Conservation (phyloP, 2,888 invertebrate genomes). For the Xanthorhoe spadicearia region DNA sequence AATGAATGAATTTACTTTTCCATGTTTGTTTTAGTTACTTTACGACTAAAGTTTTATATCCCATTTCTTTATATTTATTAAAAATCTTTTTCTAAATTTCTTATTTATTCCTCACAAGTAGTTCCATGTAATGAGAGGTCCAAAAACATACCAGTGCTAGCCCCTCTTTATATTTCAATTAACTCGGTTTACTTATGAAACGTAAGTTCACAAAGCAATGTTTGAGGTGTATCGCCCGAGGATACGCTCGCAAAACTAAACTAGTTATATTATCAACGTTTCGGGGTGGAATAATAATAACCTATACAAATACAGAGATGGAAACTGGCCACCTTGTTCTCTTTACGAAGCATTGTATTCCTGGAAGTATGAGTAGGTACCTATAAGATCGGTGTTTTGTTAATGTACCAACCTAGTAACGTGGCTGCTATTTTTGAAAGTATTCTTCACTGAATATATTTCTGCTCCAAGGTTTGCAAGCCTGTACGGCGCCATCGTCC, state of each 20-base stretch:
- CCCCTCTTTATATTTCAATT: slow-evolving; percentile 72
- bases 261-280: slow-evolving; percentile 57
- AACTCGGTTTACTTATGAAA: slow-evolving; percentile 73
- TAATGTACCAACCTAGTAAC: neutral
- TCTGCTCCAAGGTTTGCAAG: too few relatives aligned
- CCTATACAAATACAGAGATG: slow-evolving; percentile 53
- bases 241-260: slow-evolving; percentile 59
- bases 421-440: too few relatives aligned
- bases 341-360: neutral
- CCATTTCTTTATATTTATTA: too few relatives aligned
- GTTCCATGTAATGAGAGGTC: too few relatives aligned
- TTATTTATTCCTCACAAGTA: too few relatives aligned
- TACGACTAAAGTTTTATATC: too few relatives aligned
- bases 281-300: slow-evolving; percentile 54
- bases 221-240: slow-evolving; percentile 67
- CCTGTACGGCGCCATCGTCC: too few relatives aligned
- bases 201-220: slow-evolving; percentile 75
- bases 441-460: too few relatives aligned
- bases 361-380: neutral
- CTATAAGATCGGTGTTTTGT: neutral
- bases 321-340: slow-evolving; percentile 2
- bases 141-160: neutral
- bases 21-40: too few relatives aligned
- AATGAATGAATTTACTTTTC: too few relatives aligned
- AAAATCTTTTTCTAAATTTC: too few relatives aligned